Evolutionary conservation across 92 coral and sea anemone genomes (phyloP).

Genomic region (Bergia sp.): DNA sequence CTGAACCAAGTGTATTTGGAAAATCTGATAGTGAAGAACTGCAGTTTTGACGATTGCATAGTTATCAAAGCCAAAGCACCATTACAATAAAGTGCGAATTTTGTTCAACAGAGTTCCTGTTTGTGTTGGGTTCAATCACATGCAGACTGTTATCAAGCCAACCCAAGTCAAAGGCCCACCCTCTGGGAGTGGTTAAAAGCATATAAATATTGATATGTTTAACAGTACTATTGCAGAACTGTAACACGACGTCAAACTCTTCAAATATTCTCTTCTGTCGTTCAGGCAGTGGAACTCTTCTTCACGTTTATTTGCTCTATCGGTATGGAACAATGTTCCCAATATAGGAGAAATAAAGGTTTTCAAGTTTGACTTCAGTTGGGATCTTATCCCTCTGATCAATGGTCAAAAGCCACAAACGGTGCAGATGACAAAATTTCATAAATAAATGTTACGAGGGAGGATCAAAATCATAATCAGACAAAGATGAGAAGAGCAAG

Average conservation of each 20-base stretch:
- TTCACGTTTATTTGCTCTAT: neutral
- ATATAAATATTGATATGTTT: conserved; percentile 41
- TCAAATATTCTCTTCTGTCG: neutral
- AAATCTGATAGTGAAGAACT: conserved; percentile 31
- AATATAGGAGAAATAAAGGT: neutral
- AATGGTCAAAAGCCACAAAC: conserved; percentile 9
- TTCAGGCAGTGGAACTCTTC: neutral
- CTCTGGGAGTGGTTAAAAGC: conserved; percentile 29
- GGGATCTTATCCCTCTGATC: conserved; percentile 17
- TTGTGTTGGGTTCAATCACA: neutral
- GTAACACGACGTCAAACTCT: neutral
- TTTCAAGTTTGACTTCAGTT: neutral
- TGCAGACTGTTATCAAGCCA: conserved; percentile 17
- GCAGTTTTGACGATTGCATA: neutral
- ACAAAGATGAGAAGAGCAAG: conserved; percentile 2
- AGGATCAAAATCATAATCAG: neutral
- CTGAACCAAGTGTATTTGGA: conserved; percentile 23
- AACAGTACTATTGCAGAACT: conserved; percentile 1
- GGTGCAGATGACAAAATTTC: conserved; percentile 11
- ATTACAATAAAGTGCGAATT: neutral
- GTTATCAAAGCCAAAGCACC: neutral
- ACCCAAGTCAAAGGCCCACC: neutral
- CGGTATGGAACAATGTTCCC: neutral
- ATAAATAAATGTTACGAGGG: conserved; percentile 26
- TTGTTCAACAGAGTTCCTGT: neutral